phyloP scores from a whole-genome alignment of 2,888 invertebrate species.

The Drosophila ezoana region DNA sequence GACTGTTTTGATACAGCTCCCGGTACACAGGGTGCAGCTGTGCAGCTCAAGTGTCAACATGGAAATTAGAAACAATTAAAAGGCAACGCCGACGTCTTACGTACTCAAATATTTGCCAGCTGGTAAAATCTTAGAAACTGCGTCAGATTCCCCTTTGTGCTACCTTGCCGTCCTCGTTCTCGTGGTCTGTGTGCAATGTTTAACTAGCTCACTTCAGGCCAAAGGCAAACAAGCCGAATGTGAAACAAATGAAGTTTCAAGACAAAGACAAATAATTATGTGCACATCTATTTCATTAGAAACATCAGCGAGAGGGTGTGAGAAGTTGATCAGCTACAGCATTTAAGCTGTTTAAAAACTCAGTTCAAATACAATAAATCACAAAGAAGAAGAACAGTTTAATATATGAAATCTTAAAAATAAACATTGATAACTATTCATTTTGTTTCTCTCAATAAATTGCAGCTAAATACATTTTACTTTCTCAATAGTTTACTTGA shows the following conservation, averaged over 20 bases:
- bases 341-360: neutral
- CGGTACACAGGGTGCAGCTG: neutral
- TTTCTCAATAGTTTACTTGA: too few species aligned
- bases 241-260: conserved; percentile 7
- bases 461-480: too few species aligned
- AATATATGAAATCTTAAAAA: too few species aligned
- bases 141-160: conserved; percentile 24
- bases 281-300: neutral
- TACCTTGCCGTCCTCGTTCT: neutral
- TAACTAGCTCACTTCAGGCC: conserved; percentile 15
- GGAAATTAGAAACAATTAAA: conserved; percentile 75
- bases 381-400: too few species aligned
- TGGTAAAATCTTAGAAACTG: conserved; percentile 54
- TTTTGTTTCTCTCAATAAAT: too few species aligned
- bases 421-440: too few species aligned
- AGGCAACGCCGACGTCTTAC: conserved; percentile 56
- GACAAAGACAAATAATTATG: conserved; percentile 22
- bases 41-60: conserved; percentile 57
- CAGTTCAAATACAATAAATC: neutral
- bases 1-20: conserved; percentile 27
- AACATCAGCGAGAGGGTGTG: neutral
- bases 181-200: conserved; percentile 21
- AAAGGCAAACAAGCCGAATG: conserved; percentile 20
- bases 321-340: neutral
- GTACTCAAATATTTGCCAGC: conserved; percentile 63